phyloP scores from a whole-genome alignment of 2,113 vertebrate genomes.

The Spea bombifrons region DNA sequence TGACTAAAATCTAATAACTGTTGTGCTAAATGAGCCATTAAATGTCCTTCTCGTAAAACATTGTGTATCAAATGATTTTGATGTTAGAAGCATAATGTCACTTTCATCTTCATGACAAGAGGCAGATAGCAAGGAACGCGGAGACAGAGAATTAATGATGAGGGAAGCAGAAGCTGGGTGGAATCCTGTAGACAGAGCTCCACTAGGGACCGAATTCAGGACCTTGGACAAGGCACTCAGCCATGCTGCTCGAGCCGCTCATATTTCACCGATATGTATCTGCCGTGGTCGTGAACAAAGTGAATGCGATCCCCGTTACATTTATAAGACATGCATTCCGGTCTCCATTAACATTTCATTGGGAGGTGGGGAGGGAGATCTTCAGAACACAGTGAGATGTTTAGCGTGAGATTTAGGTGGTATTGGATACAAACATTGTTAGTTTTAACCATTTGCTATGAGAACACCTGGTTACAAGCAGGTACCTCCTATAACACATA shows the following conservation, averaged over 20 bases:
- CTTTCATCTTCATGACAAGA: constrained; percentile 62
- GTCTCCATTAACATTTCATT: too few relatives aligned
- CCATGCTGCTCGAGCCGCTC: not conserved
- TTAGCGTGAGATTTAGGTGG: too few relatives aligned
- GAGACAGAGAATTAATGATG: constrained; percentile 48
- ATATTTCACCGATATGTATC: too few relatives aligned
- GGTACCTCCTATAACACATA: too few relatives aligned
- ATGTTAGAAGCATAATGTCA: constrained; percentile 59
- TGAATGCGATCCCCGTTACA: too few relatives aligned
- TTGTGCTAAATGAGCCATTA: constrained; percentile 69
- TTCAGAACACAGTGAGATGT: too few relatives aligned
- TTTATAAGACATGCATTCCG: too few relatives aligned
- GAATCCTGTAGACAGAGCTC: constrained; percentile 15
- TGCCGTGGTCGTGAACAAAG: too few relatives aligned
- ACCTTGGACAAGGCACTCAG: constrained; percentile 26
- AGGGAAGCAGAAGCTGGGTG: constrained; percentile 41
- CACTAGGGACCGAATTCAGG: constrained; percentile 9
- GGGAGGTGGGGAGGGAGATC: too few relatives aligned
- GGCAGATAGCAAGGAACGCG: constrained; percentile 43
- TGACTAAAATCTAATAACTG: constrained; percentile 69
- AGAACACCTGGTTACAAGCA: too few relatives aligned
- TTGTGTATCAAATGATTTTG: constrained; percentile 61
- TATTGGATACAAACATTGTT: too few relatives aligned
- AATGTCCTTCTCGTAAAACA: constrained; percentile 59
- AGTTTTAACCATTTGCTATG: too few relatives aligned